Base-by-base conservation (phyloP, 2,888 invertebrate species). In the Scrobipalpa atriplicella region DNA sequence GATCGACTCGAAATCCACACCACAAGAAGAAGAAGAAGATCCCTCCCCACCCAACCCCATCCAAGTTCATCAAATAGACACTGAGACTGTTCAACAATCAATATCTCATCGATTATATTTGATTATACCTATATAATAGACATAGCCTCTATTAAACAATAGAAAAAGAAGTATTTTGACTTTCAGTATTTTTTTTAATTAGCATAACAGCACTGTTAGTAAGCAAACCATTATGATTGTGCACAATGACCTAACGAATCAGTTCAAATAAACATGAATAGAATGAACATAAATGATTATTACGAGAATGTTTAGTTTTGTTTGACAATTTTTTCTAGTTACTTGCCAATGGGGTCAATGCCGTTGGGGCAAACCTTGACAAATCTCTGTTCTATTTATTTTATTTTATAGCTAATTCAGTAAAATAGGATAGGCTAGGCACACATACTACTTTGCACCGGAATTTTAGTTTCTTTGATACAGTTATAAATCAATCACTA, bases 171-270 rank as follows among this genome's bases (percentile, higher is more conserved):
- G 29, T 29, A 5, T 29, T 5, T 41, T 47, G 47, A 13, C 47
- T 47, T 47, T n/a, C 5, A 47, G 6, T 47, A 3, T 13, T 1
- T n/a, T 47, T 47, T 13, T 21, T 29, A 56, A 56, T 52, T 52
- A 52, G 19, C 52, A 52, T 52, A 21, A 52, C 19, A 21, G 10
- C 21, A 29, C 13, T 56, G 54, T 56, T 56, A 13, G 54, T 21
- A 56, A 56, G 29, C 54, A 56, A 56, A 13, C 13, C 21, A 56
- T 56, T 56, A 13, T 56, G 54, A 56, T 56, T 21, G 54, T 19
- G 29, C 13, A 13, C 54, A 21, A 56, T 56, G 54, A 56, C 21
- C 54, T 21, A 21, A 21, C 21, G 6, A 56, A 21, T 56, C 18
- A 7, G 18, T 19, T 47, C 16, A 10, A n/a, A 47, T n/a, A n/a